A percentile compares a stretch with the other conserved stretches of the same genome.
Evolutionary conservation across 2,113 vertebrate genomes (phyloP).

Genomic region (Natator depressus): DNA sequence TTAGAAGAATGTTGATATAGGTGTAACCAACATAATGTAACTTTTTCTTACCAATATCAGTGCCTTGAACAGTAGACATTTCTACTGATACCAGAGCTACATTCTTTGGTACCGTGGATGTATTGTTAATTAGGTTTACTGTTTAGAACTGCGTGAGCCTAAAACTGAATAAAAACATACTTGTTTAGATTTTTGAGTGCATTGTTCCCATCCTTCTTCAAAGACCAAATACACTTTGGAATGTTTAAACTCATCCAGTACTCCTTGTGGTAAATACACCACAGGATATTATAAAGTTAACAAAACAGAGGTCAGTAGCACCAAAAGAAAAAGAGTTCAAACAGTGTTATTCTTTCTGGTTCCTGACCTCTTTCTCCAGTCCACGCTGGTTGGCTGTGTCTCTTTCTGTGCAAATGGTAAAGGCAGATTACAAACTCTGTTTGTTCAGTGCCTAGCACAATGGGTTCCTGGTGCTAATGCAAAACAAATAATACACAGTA

Average conservation of each 20-base stretch:
- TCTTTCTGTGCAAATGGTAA: background rate
- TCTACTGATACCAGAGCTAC: constrained; percentile 24
- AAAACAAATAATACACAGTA: background rate
- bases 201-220: background rate
- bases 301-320: background rate
- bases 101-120: background rate
- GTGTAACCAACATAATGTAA: background rate
- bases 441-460: background rate
- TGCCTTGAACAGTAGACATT: constrained; percentile 73
- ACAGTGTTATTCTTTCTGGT: background rate
- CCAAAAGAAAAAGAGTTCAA: background rate
- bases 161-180: constrained; percentile 74
- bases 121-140: constrained; percentile 58
- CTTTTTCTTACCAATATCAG: constrained; percentile 37
- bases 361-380: background rate
- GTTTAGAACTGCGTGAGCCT: constrained; percentile 63
- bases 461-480: background rate
- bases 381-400: background rate
- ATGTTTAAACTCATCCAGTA: background rate
- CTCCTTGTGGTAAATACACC: background rate
- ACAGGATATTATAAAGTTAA: background rate
- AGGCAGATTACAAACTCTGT: background rate
- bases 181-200: constrained; percentile 30
- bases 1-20: background rate
- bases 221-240: background rate